phyloP scores from a whole-genome alignment of 92 coral and sea anemone species.

The Heliopora coerulea region DNA sequence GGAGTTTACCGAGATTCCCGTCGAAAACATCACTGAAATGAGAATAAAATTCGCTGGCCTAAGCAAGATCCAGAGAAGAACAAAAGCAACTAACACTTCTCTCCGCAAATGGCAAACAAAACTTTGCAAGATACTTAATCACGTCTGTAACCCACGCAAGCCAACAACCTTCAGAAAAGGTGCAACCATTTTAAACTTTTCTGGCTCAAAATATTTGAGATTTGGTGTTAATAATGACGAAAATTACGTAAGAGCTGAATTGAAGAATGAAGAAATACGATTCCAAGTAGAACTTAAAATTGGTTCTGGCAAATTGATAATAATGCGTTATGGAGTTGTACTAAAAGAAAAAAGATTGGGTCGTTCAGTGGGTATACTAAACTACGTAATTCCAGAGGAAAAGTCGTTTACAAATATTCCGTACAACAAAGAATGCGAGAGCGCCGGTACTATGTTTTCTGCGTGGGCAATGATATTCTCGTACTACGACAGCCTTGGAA shows the following conservation, averaged over 20 bases:
- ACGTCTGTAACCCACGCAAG: not conserved
- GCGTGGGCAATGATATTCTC: constrained; percentile 12
- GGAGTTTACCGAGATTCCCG: not conserved
- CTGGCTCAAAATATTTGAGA: not conserved
- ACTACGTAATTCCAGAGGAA: constrained; percentile 2
- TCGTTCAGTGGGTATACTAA: not conserved
- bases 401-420: not conserved
- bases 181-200: not conserved
- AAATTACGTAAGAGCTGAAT: not conserved
- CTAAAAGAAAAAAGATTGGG: not conserved
- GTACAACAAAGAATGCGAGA: not conserved
- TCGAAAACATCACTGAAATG: constrained; percentile 3
- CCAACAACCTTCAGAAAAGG: not conserved
- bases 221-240: not conserved
- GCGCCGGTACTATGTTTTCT: not conserved
- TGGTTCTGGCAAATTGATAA: not conserved
- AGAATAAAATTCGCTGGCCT: constrained; percentile 4
- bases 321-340: constrained; percentile 7
- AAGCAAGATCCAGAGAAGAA: not conserved
- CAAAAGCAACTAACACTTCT: not conserved
- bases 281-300: constrained; percentile 2
- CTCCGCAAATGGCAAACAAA: constrained; percentile 1
- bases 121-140: not conserved
- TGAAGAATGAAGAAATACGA: not conserved
- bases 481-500: constrained; percentile 3